Percentiles rank a stretch among this genome's conserved stretches.
Evolutionary conservation across 2,797 vertebrate genomes (phyloP).

Genomic region (Oryzias sinensis): DNA sequence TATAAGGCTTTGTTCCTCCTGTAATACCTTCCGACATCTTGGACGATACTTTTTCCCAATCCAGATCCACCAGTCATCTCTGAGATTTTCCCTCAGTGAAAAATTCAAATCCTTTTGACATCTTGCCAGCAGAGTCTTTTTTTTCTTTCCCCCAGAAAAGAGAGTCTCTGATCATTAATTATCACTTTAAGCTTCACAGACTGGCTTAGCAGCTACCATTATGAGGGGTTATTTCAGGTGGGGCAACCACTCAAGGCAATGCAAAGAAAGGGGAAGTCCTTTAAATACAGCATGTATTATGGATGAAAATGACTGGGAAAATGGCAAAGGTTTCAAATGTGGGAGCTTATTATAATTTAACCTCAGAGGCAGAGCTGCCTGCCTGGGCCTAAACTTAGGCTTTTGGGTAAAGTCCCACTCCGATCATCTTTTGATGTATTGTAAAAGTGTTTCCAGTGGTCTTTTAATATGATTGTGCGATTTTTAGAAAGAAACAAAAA

Average conservation of each 20-base stretch:
- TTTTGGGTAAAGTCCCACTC: background rate
- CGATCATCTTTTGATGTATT: too few species aligned
- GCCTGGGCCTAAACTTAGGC: background rate
- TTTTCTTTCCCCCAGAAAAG: slow-evolving; percentile 30
- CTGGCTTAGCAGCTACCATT: slow-evolving; percentile 39
- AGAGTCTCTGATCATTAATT: slow-evolving; percentile 43
- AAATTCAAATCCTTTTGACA: slow-evolving; percentile 22
- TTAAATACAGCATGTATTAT: slow-evolving; percentile 70
- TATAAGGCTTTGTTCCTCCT: too few species aligned
- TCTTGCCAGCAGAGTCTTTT: slow-evolving; percentile 2
- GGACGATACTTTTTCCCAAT: too few species aligned
- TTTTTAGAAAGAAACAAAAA: too few species aligned
- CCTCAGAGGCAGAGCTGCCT: slow-evolving; percentile 15
- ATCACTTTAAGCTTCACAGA: slow-evolving; percentile 40
- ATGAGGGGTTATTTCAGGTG: slow-evolving; percentile 46
- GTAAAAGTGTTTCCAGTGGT: too few species aligned
- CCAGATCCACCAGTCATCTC: background rate
- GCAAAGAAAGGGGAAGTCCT: slow-evolving; percentile 57
- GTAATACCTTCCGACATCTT: too few species aligned
- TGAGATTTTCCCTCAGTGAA: slow-evolving; percentile 15
- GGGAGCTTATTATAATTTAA: slow-evolving; percentile 39
- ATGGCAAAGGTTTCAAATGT: slow-evolving; percentile 24
- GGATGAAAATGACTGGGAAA: slow-evolving; percentile 51
- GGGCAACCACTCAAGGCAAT: slow-evolving; percentile 48
- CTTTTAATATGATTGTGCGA: too few species aligned